A percentile compares a stretch with the other conserved stretches of the same genome.
Evolutionary conservation across 2,113 vertebrate species (phyloP).

Genomic region (Prietella phreatophila): DNA sequence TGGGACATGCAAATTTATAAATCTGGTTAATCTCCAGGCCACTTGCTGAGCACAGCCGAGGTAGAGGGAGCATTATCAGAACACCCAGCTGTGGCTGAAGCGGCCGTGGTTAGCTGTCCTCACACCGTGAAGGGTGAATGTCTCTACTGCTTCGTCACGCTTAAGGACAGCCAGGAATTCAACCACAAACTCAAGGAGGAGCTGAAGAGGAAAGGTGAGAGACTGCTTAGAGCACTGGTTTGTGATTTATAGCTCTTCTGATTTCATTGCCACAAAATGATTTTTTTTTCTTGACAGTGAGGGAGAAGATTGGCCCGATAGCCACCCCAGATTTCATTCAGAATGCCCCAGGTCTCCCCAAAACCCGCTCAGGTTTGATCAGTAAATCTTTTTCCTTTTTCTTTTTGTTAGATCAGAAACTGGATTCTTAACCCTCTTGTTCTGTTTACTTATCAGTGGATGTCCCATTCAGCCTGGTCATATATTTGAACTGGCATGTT

Average conservation of each 20-base stretch:
- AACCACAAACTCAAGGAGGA: conserved; percentile 66
- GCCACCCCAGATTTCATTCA: conserved; percentile 81
- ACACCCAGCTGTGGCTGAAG: conserved; percentile 72
- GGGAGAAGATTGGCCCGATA: conserved; percentile 80
- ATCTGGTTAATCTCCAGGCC: conserved; percentile 61
- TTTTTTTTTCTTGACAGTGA: conserved; percentile 63
- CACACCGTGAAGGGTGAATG: conserved; percentile 79
- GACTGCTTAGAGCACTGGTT: not conserved
- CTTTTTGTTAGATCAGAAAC: not conserved
- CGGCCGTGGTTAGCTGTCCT: conserved; percentile 74
- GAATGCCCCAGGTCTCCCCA: conserved; percentile 77
- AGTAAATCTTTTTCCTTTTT: not conserved
- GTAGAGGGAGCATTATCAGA: conserved; percentile 73
- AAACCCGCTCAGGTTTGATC: conserved; percentile 78
- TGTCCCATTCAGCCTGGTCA: not conserved
- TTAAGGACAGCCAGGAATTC: conserved; percentile 72
- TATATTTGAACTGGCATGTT: not conserved
- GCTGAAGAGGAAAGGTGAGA: conserved; percentile 73
- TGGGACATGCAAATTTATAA: not conserved
- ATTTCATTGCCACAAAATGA: not conserved
- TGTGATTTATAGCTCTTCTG: not conserved
- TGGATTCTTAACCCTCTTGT: not conserved
- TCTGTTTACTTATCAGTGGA: no score
- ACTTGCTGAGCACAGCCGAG: conserved; percentile 78
- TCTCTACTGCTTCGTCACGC: conserved; percentile 78